Conservation (phyloP, 2,888 invertebrate species). For the Oasisia sp. region DNA sequence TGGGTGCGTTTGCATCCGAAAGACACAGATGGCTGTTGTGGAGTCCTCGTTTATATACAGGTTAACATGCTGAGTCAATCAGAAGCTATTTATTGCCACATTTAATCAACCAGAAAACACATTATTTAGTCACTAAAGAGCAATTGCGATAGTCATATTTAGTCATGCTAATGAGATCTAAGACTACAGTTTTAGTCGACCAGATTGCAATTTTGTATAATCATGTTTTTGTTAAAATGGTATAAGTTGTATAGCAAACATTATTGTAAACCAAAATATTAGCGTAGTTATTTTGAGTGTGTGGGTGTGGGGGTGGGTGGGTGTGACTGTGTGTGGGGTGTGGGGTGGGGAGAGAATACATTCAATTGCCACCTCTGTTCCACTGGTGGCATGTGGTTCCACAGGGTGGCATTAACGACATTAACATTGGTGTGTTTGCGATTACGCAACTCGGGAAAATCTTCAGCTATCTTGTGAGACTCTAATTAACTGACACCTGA, state of each 20-base stretch:
- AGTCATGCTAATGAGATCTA: too few relatives aligned
- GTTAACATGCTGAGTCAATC: neutral
- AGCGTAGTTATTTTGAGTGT: neutral
- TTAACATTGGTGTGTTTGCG: neutral
- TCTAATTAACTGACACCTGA: neutral
- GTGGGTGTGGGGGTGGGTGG: too few relatives aligned
- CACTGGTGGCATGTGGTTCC: neutral
- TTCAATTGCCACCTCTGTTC: neutral
- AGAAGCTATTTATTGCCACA: neutral
- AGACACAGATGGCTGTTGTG: too few relatives aligned
- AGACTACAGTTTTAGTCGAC: too few relatives aligned
- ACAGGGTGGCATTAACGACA: neutral
- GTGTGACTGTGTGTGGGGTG: too few relatives aligned
- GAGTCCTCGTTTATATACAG: too few relatives aligned
- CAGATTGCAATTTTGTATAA: too few relatives aligned
- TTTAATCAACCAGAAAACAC: neutral
- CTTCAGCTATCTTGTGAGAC: neutral
- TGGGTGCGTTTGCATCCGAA: neutral
- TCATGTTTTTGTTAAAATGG: too few relatives aligned
- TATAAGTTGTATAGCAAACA: neutral
- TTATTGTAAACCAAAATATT: neutral
- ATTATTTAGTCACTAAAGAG: too few relatives aligned
- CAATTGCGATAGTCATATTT: too few relatives aligned
- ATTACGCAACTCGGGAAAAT: neutral
- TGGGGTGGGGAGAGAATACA: neutral